These are phyloP conservation scores for Drosophila buzzatii DNA, from an alignment of 2,888 invertebrate genomes.

Conservation along the genomic window DNA sequence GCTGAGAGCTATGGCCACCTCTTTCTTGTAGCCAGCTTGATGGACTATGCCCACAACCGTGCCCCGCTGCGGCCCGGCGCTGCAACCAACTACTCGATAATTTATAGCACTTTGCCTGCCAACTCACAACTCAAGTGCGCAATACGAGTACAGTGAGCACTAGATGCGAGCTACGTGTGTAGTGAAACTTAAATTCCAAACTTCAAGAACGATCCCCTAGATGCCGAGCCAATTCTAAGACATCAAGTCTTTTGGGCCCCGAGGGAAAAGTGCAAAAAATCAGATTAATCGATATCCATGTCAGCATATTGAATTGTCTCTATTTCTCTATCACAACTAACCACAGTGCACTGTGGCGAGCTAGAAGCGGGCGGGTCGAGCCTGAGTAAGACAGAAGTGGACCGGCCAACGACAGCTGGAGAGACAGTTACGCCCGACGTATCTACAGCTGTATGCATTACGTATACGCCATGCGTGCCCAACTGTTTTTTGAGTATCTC, in stretches of 20 bases:
- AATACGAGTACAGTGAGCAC: slow-evolving; percentile 30
- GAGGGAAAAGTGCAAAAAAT: background rate
- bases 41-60: slow-evolving; percentile 32
- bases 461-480: slow-evolving; percentile 67
- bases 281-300: background rate
- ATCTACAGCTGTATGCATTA: slow-evolving; percentile 59
- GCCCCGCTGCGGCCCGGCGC: slow-evolving; percentile 7
- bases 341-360: slow-evolving; percentile 16
- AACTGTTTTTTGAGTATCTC: background rate
- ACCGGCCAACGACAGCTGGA: slow-evolving; percentile 17
- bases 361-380: background rate
- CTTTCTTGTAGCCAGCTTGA: slow-evolving; percentile 65
- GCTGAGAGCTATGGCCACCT: slow-evolving; percentile 48
- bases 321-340: background rate
- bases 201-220: background rate
- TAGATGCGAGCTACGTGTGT: background rate
- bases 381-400: slow-evolving; percentile 15
- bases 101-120: slow-evolving; percentile 70
- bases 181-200: background rate
- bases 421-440: slow-evolving; percentile 63
- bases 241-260: background rate
- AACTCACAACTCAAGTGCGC: slow-evolving; percentile 45
- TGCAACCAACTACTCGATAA: slow-evolving; percentile 73
- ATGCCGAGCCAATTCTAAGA: background rate
- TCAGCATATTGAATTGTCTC: background rate